Percentiles rank a stretch among this genome's conserved stretches.
phyloP scores from a whole-genome alignment of 2,113 vertebrate genomes.

The Takifugu flavidus region DNA sequence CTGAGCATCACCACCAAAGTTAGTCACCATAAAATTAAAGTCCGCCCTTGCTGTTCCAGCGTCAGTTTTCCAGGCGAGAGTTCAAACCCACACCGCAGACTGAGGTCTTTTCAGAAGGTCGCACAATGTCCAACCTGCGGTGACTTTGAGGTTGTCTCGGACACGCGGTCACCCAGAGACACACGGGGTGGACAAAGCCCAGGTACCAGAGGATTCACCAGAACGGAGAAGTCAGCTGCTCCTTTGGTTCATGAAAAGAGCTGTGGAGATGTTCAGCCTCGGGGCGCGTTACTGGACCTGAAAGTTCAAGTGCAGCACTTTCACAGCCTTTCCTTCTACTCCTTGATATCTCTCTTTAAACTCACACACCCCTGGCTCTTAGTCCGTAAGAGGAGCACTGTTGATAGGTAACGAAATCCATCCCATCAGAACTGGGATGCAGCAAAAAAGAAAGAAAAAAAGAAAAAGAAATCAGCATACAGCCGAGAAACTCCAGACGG shows the following conservation, averaged over 20 bases:
- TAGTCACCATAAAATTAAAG: background rate
- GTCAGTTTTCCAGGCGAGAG: slow-evolving; percentile 8
- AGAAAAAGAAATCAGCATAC: background rate
- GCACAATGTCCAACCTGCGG: no score
- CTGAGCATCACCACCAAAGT: background rate
- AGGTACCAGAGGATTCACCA: background rate
- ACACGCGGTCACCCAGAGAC: no score
- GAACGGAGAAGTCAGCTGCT: background rate
- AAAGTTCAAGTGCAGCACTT: slow-evolving; percentile 8
- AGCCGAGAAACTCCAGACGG: background rate
- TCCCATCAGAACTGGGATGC: background rate
- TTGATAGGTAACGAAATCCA: slow-evolving; percentile 1
- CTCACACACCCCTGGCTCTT: slow-evolving; percentile 9
- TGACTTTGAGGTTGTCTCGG: no score
- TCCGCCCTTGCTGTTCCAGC: slow-evolving; percentile 2
- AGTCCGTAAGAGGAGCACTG: background rate
- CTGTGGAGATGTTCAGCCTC: slow-evolving; percentile 10
- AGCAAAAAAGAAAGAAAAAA: background rate
- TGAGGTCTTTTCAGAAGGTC: background rate
- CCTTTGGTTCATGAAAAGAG: background rate
- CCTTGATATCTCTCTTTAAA: slow-evolving; percentile 1
- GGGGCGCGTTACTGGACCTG: slow-evolving; percentile 12
- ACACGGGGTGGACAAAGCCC: background rate
- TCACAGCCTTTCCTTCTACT: slow-evolving; percentile 19
- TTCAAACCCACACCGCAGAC: background rate